Evolutionary conservation across 2,113 vertebrate genomes (phyloP), one percentile per base, ranked within the genome.

Genomic region (Ailuropoda melanoleuca): DNA sequence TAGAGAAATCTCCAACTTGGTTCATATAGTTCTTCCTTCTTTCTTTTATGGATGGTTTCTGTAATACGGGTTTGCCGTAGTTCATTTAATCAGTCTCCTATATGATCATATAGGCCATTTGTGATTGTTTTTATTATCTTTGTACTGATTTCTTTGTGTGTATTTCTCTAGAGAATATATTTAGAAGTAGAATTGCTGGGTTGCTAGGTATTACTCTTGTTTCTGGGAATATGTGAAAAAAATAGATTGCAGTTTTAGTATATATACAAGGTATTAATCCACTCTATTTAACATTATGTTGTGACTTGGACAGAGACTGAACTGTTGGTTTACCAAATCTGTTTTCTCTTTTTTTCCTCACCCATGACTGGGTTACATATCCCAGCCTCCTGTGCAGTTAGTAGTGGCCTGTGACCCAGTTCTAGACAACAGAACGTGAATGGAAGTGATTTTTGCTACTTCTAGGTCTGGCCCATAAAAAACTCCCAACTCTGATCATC

Each of bases 151-250:
- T 60, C 12, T 66, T 77, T 64, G 21, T 90, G 34, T 86, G 6
- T 70, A 13, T 85, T 80, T 89, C 48, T 88, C 75, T 48, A 82
- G 84, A 75, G 56, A 21, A 43, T n/a, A 5, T 86, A 50, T 85
- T 96, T 86, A 85, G 82, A 91, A 84, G 29, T 60, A 66, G 72
- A 92, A 60, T 82, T 94, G 19, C 48, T 94, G 43, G 15, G 19
- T 82, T 82, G 10, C 29, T 56, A 93, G 81, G 23, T 90, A 58
- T 66, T 82, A 70, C 60, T 48, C 50, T 56, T 17, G 4, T 88
- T 77, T 97, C 50, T 60, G 15, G 14, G 19, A 64, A 11, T 92
- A 26, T 13, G 26, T 29, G 34, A 77, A 56, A 53, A 34, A 50
- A 43, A 53, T 23, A 70, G n/a, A 55, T 55, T 34, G 26, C 1